Percentiles rank a stretch among this genome's conserved stretches.
These are phyloP conservation scores for Tachystola acroxantha DNA, from an alignment of 2,888 invertebrate species.

Conservation along the genomic window DNA sequence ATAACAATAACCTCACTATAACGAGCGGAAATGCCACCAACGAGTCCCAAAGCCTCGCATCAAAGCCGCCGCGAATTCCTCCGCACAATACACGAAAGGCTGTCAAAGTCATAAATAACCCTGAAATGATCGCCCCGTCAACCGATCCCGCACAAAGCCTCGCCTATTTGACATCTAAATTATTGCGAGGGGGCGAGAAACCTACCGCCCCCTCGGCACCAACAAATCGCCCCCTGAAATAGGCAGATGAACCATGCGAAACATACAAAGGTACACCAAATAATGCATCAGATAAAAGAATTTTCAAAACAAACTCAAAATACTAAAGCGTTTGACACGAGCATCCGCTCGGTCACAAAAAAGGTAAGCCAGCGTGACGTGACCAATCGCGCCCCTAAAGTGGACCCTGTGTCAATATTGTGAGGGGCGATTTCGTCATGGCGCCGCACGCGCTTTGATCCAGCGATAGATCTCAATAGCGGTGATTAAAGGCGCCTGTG, in stretches of 20 bases:
- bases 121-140: slow-evolving; percentile 66
- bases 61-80: slow-evolving; percentile 67
- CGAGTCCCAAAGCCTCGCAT: slow-evolving; percentile 42
- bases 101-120: slow-evolving; percentile 73
- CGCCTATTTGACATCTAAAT: slow-evolving; percentile 76
- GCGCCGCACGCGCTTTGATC: slow-evolving; percentile 62
- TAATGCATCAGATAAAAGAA: slow-evolving; percentile 77
- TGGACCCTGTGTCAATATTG: slow-evolving; percentile 62
- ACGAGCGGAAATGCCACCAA: slow-evolving; percentile 72
- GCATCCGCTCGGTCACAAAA: slow-evolving; percentile 74
- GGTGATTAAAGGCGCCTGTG: slow-evolving; percentile 79
- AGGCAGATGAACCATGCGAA: slow-evolving; percentile 63
- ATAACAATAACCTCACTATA: slow-evolving; percentile 15
- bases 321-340: slow-evolving; percentile 78
- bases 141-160: slow-evolving; percentile 52
- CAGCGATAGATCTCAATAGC: slow-evolving; percentile 77
- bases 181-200: slow-evolving; percentile 69
- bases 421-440: slow-evolving; percentile 60
- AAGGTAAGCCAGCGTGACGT: slow-evolving; percentile 50
- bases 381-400: slow-evolving; percentile 50
- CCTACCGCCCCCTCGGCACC: slow-evolving; percentile 53
- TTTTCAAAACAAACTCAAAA: slow-evolving; percentile 79
- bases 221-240: slow-evolving; percentile 57
- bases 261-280: slow-evolving; percentile 68
- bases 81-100: slow-evolving; percentile 58